Evolutionary conservation across 92 coral and sea anemone species (phyloP), one percentile per base, ranked within the genome.

Genomic region (Diadumene lineata): DNA sequence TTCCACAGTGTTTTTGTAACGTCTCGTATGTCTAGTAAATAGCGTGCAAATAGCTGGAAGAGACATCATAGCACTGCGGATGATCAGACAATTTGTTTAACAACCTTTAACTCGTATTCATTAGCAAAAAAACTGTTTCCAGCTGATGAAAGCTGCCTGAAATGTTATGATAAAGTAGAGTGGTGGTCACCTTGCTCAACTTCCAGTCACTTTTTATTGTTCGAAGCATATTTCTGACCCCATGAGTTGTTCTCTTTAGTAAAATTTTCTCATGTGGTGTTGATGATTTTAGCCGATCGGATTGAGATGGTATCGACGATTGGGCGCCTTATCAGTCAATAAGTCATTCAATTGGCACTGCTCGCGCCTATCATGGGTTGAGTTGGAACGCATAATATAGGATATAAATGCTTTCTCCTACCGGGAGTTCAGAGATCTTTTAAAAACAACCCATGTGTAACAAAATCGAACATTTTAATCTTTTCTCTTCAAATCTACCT

Each of bases 11-110:
- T 78, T 78, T 78, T 32, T 43, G 82, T 68, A 66, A 7, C 68
- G 82, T 78, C 82, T 78, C 82, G 82, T 23, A 69, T 78, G 75
- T 27, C 82, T 27, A 31, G 1, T 27, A 56, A 72, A 72, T 72
- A 61, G 77, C 77, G 34, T 29, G 65, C 44, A 56, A 72, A 60
- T 56, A 72, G 66, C 48, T 31, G 33, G 53, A n/a, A n/a, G n/a
- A n/a, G 53, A 56, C 29, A 72, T 51, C 25, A 31, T 38, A 34
- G 0, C 53, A 72, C 13, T 33, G 77, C 60, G 53, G 77, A 33
- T 56, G 65, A 61, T 72, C 77, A 56, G 66, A 72, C 65, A 61
- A 72, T 56, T 31, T 33, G 33, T 2, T 33, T 16, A 50, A 56
- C 44, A 57, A 72, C 29, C 53, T 43, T 55, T 38, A 60, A 22